phyloP scores from a whole-genome alignment of 2,113 vertebrate genomes.

The Prinia subflava region DNA sequence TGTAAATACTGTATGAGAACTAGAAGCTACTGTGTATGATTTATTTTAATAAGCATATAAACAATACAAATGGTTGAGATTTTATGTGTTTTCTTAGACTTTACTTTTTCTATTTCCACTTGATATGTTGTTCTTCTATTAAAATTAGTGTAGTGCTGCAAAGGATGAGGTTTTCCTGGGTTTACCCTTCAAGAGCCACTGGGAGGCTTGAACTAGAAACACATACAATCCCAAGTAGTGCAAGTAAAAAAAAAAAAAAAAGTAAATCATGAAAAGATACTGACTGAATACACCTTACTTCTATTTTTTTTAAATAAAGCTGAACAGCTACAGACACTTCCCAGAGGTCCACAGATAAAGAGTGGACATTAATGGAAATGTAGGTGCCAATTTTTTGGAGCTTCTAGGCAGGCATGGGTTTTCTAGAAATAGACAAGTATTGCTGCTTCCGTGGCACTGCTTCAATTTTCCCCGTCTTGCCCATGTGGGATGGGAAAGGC shows the following conservation, averaged over 20 bases:
- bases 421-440: not conserved
- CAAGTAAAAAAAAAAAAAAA: not conserved
- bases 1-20: not conserved
- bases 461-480: not conserved
- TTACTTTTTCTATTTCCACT: not conserved
- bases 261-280: not conserved
- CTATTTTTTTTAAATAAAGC: not conserved
- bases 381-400: not conserved
- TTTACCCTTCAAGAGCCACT: not conserved
- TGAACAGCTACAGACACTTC: not conserved
- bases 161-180: not conserved
- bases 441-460: not conserved
- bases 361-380: not conserved
- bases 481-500: not conserved
- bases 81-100: not conserved
- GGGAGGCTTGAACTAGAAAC: not conserved
- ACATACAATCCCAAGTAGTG: not conserved
- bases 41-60: not conserved
- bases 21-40: not conserved
- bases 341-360: not conserved
- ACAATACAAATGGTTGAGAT: not conserved
- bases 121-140: not conserved
- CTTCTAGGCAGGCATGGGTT: not conserved
- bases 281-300: not conserved
- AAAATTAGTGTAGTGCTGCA: not conserved